Base-by-base conservation (phyloP, 2,888 invertebrate species). In the Chrysomela aeneicollis region DNA sequence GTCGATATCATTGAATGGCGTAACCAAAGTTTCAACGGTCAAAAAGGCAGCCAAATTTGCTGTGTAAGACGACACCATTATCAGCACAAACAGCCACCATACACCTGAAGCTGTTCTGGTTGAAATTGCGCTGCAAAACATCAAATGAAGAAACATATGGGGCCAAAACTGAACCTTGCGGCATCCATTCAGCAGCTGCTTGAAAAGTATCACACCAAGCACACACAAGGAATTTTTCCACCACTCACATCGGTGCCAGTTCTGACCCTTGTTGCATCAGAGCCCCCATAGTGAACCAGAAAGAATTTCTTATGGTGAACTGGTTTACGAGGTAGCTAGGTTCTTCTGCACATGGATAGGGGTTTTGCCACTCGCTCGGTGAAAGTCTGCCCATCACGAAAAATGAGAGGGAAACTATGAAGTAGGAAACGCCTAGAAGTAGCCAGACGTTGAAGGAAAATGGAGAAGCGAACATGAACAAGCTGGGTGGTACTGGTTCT, bases 391-490 rank as follows among this genome's bases (percentile, higher is more conserved):
- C 95, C 76, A 94, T 85, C 1, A 93, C 82, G 80, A 92, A 95
- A 70, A 96, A 86, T 57, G 92, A 86, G 18, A 92, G 82, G 3
- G 94, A 93, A 0, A 95, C 93, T 12, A 91, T 87, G 32, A 93
- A 84, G 76, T 92, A 95, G 0, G 94, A 92, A 12, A 90, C 88
- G 0, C 93, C 90, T 73, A 98, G 86, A 83, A 90, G 93, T 19
- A 92, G 82, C 95, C 95, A 96, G 0, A 95, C 94, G 73, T 61
- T 60, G 18, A 86, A 85, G 0, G 94, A 93, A 80, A 98, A 92
- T 0, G 97, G 97, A 10, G 93, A 93, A 79, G 96, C 88, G 80
- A 98, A 98, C 1, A 96, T 95, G 81, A 96, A 97, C 6, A 97
- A 84, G 77, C 93, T 90, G 0, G 97, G 95, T 0, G 94, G 90